phyloP scores from a whole-genome alignment of 2,797 vertebrate species.

The Sebastes itinus region DNA sequence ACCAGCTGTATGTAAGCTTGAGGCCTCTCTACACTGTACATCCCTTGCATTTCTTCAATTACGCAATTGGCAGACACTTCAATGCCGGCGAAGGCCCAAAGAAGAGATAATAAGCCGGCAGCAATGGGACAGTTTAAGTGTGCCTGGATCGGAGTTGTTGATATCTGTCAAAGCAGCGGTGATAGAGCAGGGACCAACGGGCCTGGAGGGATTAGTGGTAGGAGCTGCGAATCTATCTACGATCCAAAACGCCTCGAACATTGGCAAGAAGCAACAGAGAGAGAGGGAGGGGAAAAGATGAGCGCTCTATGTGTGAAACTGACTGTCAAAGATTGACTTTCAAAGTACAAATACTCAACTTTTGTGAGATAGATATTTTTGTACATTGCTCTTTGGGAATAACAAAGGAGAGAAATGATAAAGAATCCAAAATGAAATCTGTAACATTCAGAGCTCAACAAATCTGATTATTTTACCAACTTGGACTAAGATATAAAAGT shows the following conservation, averaged over 20 bases:
- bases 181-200: constrained; percentile 42
- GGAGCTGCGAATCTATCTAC: constrained; percentile 23
- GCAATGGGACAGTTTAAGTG: constrained; percentile 31
- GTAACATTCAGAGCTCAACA: not conserved
- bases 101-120: constrained; percentile 38
- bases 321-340: not conserved
- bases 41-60: constrained; percentile 36
- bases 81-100: not conserved
- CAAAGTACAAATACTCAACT: not conserved
- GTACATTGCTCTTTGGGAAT: not conserved
- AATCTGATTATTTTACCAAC: not conserved
- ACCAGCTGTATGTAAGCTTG: not conserved
- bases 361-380: not conserved
- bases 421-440: not conserved
- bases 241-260: constrained; percentile 33
- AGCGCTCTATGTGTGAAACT: not conserved
- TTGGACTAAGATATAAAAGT: not conserved
- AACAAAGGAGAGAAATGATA: not conserved
- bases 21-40: not conserved
- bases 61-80: constrained; percentile 11
- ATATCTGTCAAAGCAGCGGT: constrained; percentile 53
- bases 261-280: constrained; percentile 15
- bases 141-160: constrained; percentile 29
- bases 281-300: not conserved
- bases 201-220: constrained; percentile 45